Conservation (phyloP, 1,140 invertebrate species). For the Cataglyphis hispanica region DNA sequence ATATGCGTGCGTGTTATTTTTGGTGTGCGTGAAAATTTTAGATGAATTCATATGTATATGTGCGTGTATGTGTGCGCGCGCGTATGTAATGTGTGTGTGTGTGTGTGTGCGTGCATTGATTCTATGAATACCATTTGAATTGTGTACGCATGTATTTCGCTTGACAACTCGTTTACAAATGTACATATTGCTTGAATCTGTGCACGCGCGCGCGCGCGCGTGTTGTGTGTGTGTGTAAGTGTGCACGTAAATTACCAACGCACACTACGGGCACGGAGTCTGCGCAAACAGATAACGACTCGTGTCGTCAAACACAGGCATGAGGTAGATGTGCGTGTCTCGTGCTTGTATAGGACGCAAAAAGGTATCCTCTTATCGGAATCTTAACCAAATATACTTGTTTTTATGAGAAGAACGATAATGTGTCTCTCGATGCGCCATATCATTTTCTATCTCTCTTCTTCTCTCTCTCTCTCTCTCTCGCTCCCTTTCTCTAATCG, state of each 20-base stretch:
- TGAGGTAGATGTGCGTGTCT: too few species aligned
- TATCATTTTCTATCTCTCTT: neutral
- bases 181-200: neutral
- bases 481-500: too few species aligned
- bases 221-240: neutral
- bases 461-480: neutral
- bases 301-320: neutral
- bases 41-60: neutral
- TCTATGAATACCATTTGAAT: neutral
- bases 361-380: conserved; percentile 66
- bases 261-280: neutral
- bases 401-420: conserved; percentile 64
- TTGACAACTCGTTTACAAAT: neutral
- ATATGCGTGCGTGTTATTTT: neutral
- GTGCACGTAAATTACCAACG: conserved; percentile 24
- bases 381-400: conserved; percentile 74
- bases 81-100: too few species aligned
- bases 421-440: neutral
- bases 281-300: neutral
- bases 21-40: conserved; percentile 1
- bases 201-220: neutral
- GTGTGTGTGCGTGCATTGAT: too few species aligned
- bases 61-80: too few species aligned
- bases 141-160: neutral
- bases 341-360: neutral